Conservation (phyloP, 2,888 invertebrate genomes). For the Achlya flavicornis region DNA sequence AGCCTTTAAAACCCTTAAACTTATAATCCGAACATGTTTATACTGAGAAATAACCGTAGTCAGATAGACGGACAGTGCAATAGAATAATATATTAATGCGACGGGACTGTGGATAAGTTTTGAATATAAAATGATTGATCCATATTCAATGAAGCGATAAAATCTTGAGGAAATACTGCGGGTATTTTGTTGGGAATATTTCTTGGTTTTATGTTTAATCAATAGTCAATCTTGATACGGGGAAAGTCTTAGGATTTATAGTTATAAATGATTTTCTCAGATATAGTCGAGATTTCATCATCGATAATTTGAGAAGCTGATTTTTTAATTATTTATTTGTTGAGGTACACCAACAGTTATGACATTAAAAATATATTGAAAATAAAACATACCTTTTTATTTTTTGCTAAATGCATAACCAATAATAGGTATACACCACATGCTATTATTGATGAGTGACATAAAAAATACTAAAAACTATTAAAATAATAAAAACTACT, state of each 20-base stretch:
- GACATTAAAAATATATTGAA: no score
- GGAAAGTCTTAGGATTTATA: background rate
- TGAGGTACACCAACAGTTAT: no score
- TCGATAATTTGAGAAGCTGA: no score
- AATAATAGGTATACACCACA: no score
- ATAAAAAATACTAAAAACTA: no score
- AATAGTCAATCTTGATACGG: background rate
- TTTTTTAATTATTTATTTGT: no score
- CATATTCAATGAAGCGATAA: constrained; percentile 12
- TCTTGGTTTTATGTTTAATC: background rate
- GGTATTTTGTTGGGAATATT: background rate
- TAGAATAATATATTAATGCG: constrained; percentile 46
- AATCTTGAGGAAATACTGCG: constrained; percentile 9
- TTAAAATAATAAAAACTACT: no score
- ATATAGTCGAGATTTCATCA: no score
- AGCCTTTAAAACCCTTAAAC: background rate
- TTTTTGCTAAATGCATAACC: no score
- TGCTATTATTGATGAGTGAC: no score
- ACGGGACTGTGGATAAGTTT: constrained; percentile 40
- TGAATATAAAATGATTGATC: constrained; percentile 11
- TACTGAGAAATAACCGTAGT: constrained; percentile 44
- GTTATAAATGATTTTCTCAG: no score
- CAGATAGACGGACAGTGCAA: constrained; percentile 22
- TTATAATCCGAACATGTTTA: constrained; percentile 30
- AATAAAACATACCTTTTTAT: no score